Percentiles rank a stretch among this genome's conserved stretches.
These are phyloP conservation scores for Drosophila parthenogenetica DNA, from an alignment of 2,888 invertebrate species.

Conservation along the genomic window DNA sequence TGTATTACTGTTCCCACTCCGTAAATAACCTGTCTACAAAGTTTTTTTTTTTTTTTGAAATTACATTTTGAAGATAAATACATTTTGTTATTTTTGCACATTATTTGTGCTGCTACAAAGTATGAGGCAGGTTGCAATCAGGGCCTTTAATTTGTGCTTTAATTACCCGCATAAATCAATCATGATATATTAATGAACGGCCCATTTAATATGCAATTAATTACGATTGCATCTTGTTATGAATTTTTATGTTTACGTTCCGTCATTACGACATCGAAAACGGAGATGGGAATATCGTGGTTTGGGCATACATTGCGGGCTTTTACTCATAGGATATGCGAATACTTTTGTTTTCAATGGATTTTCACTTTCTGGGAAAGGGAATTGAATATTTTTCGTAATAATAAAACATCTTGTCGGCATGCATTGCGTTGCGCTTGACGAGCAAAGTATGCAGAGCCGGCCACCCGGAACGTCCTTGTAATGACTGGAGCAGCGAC, in stretches of 20 bases:
- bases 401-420: conserved; percentile 55
- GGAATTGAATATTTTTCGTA: conserved; percentile 40
- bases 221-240: conserved; percentile 65
- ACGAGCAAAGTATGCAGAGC: conserved; percentile 43
- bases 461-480: conserved; percentile 64
- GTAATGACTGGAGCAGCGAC: conserved; percentile 42
- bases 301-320: neutral
- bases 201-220: conserved; percentile 74
- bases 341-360: conserved; percentile 39
- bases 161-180: conserved; percentile 76
- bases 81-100: neutral
- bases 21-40: no score
- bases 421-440: conserved; percentile 47
- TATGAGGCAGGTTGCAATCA: neutral
- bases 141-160: conserved; percentile 9
- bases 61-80: neutral
- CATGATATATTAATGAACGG: conserved; percentile 62
- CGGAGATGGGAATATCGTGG: neutral
- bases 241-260: conserved; percentile 51
- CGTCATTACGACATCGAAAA: conserved; percentile 40
- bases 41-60: no score
- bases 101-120: no score
- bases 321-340: conserved; percentile 9
- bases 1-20: no score
- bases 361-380: conserved; percentile 10